Percentiles rank a stretch among this genome's conserved stretches.
These are phyloP conservation scores for Orthosia gothica DNA, from an alignment of 2,888 invertebrate genomes.

Conservation along the genomic window DNA sequence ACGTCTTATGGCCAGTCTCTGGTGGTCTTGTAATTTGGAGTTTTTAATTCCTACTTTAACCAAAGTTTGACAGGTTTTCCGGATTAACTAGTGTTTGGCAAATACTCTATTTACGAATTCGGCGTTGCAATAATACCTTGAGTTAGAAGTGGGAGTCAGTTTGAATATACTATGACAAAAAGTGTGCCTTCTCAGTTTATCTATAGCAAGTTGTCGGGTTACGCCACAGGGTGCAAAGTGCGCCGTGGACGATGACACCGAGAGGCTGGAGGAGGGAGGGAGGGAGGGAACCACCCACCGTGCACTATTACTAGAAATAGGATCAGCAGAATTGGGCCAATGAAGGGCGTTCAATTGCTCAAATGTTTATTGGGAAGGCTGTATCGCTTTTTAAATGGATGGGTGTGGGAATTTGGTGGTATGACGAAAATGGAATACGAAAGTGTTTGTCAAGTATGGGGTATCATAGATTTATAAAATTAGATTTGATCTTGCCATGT, in stretches of 20 bases:
- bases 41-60: too few relatives aligned
- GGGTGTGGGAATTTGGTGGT: constrained; percentile 3
- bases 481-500: constrained; percentile 24
- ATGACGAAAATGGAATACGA: constrained; percentile 4
- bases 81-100: too few relatives aligned
- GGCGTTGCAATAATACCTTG: too few relatives aligned
- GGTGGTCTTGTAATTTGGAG: too few relatives aligned
- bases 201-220: neutral
- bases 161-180: neutral
- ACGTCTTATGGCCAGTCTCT: too few relatives aligned
- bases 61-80: too few relatives aligned
- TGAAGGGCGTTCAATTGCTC: constrained; percentile 52
- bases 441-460: neutral
- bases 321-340: constrained; percentile 63
- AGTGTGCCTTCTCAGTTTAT: constrained; percentile 29
- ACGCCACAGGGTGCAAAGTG: constrained; percentile 61
- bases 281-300: constrained; percentile 46
- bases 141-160: neutral
- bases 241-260: constrained; percentile 53
- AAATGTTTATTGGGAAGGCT: constrained; percentile 48
- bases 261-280: constrained; percentile 11
- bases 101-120: too few relatives aligned
- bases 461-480: neutral
- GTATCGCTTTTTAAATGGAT: constrained; percentile 28
- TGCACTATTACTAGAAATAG: constrained; percentile 59